Base-by-base conservation (phyloP, 2,888 invertebrate species). In the Eretmocerus hayati region DNA sequence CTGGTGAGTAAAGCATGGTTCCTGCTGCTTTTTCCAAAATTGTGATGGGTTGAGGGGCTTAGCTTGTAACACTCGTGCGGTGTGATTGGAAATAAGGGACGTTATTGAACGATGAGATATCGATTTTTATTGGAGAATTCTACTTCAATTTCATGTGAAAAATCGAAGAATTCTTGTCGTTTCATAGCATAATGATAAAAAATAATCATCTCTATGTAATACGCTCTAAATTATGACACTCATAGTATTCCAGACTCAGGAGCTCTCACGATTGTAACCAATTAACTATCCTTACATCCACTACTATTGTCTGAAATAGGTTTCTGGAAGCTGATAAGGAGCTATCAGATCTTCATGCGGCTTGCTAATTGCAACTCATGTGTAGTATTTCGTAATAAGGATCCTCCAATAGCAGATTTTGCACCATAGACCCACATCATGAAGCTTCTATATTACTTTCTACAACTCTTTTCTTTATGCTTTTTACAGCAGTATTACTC, bases 401-500 rank as follows among this genome's bases (percentile, higher is more conserved):
- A n/a, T n/a, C n/a, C n/a, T n/a, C n/a, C n/a, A n/a, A n/a, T n/a
- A n/a, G n/a, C n/a, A n/a, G n/a, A n/a, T n/a, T n/a, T n/a, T n/a
- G n/a, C n/a, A n/a, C n/a, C n/a, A n/a, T n/a, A n/a, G n/a, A n/a
- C n/a, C n/a, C n/a, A n/a, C n/a, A n/a, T n/a, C n/a, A n/a, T n/a
- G n/a, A n/a, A n/a, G n/a, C n/a, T n/a, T n/a, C n/a, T n/a, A n/a
- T n/a, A n/a, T n/a, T n/a, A n/a, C n/a, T n/a, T n/a, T n/a, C n/a
- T 42, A 40, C 56, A 54, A 60, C 53, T 46, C 56, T 61, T 53
- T 55, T 57, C 58, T 50, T 50, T 59, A 63, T 60, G 63, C 64
- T 67, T 67, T 64, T 69, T 70, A 66, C 69, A 69, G 69, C 67
- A 59, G 62, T 61, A 60, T 64, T 63, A 62, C 59, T 54, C 49